Percentiles rank a stretch among this genome's conserved stretches.
phyloP scores from a whole-genome alignment of 2,113 vertebrate genomes.

The Halichoerus grypus region DNA sequence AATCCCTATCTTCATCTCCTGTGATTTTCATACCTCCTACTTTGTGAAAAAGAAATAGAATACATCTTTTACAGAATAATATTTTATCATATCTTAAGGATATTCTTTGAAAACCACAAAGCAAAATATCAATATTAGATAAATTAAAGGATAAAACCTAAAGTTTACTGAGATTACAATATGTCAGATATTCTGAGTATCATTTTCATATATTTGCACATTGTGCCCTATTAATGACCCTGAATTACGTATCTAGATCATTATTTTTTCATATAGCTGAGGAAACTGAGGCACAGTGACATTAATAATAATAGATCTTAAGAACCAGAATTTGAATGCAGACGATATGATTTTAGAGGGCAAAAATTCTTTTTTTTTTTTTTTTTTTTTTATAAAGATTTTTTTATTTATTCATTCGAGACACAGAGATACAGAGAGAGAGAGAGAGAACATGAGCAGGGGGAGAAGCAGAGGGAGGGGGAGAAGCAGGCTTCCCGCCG shows the following conservation, averaged over 20 bases:
- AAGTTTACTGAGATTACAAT: constrained; percentile 44
- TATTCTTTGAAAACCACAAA: background rate
- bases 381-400: too few species aligned
- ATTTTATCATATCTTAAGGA: background rate
- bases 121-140: constrained; percentile 25
- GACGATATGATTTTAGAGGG: background rate
- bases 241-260: background rate
- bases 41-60: background rate
- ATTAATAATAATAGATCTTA: background rate
- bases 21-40: background rate
- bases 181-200: background rate
- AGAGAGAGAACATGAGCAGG: too few species aligned
- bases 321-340: background rate
- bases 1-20: background rate
- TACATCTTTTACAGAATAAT: background rate
- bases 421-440: too few species aligned
- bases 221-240: background rate
- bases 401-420: too few species aligned
- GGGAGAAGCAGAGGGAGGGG: too few species aligned
- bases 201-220: constrained; percentile 30
- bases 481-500: too few species aligned
- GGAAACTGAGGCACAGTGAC: background rate
- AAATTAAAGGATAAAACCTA: constrained; percentile 25
- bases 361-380: background rate
- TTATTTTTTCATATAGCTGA: background rate